Percentiles rank a stretch among this genome's conserved stretches.
phyloP scores from a whole-genome alignment of 2,113 vertebrate species.

The Spea bombifrons region DNA sequence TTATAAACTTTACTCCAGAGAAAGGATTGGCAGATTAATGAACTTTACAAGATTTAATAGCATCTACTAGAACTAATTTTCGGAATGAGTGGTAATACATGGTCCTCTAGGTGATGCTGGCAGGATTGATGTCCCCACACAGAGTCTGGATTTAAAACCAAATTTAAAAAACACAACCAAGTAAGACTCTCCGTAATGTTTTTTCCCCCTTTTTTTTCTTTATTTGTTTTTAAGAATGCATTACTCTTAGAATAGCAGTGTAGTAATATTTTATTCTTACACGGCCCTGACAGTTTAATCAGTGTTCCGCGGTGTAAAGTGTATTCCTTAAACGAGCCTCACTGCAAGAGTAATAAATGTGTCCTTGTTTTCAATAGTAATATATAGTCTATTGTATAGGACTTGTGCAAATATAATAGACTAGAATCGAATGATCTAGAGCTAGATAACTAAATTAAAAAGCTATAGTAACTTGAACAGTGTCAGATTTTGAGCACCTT shows the following conservation, averaged over 20 bases:
- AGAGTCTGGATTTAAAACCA: constrained; percentile 5
- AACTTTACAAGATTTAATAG: constrained; percentile 6
- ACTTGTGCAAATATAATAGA: constrained; percentile 36
- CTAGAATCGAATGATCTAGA: not conserved
- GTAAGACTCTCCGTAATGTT: not conserved
- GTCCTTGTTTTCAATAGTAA: constrained; percentile 23
- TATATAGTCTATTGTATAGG: constrained; percentile 16
- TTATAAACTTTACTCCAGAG: not conserved
- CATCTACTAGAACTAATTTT: constrained; percentile 18
- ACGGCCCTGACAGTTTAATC: constrained; percentile 42
- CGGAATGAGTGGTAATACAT: not conserved
- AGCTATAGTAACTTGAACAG: no score
- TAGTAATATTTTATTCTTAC: constrained; percentile 40
- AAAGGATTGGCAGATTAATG: not conserved
- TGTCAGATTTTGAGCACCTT: no score
- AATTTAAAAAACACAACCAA: not conserved
- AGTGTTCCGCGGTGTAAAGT: constrained; percentile 37
- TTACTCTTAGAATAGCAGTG: constrained; percentile 32
- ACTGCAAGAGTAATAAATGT: constrained; percentile 34
- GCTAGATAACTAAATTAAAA: not conserved
- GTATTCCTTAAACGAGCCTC: constrained; percentile 36
- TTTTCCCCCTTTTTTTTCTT: not conserved
- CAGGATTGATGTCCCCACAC: constrained; percentile 18
- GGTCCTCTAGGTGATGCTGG: not conserved
- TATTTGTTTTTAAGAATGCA: constrained; percentile 10